Conservation (phyloP, 2,888 invertebrate genomes). For the Nudaria mundana region DNA sequence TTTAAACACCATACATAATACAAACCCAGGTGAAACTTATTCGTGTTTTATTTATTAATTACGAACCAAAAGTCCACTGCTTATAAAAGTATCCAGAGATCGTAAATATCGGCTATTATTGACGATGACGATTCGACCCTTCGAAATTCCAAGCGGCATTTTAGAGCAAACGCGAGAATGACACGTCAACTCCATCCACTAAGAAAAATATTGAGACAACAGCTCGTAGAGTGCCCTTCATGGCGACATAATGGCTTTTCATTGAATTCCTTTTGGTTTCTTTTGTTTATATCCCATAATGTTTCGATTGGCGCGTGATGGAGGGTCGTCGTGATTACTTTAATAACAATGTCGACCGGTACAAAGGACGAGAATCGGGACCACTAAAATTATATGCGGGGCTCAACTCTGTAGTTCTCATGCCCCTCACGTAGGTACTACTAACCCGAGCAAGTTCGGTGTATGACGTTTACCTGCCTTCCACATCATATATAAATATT, state of each 20-base stretch:
- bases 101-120: constrained; percentile 79
- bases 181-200: constrained; percentile 72
- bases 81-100: constrained; percentile 74
- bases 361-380: constrained; percentile 77
- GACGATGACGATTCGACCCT: too few species aligned
- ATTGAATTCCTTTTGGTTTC: constrained; percentile 78
- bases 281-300: constrained; percentile 81
- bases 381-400: constrained; percentile 72
- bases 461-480: constrained; percentile 58
- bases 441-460: constrained; percentile 42
- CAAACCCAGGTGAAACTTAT: constrained; percentile 48
- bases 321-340: constrained; percentile 78
- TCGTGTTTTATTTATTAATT: constrained; percentile 62
- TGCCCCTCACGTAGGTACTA: constrained; percentile 68
- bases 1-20: too few species aligned
- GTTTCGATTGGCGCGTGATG: constrained; percentile 77
- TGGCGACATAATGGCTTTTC: constrained; percentile 79
- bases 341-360: constrained; percentile 75
- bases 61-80: constrained; percentile 59
- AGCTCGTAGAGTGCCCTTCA: constrained; percentile 66
- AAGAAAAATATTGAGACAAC: constrained; percentile 81
- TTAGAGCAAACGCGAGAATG: constrained; percentile 71
- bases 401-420: constrained; percentile 66
- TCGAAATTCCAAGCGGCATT: constrained; percentile 75
- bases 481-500: constrained; percentile 67